Conservation (phyloP, 2,797 vertebrate species). For the Zalophus californianus region DNA sequence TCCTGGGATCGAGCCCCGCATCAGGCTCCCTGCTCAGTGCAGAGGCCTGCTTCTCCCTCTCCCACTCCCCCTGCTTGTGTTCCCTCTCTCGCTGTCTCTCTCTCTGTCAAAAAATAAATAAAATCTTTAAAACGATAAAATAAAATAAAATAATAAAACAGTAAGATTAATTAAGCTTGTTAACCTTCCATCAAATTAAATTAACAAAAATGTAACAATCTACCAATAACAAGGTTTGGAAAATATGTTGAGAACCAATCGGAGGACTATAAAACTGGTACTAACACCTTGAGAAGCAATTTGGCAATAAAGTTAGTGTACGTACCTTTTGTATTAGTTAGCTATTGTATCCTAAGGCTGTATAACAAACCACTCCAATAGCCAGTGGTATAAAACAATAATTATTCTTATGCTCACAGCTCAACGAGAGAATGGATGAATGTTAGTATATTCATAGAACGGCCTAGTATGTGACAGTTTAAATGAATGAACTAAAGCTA, state of each 20-base stretch:
- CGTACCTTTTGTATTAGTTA: not conserved
- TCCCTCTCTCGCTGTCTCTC: too few relatives aligned
- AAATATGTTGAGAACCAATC: not conserved
- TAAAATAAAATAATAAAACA: not conserved
- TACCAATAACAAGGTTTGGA: not conserved
- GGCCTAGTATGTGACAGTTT: not conserved
- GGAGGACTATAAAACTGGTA: not conserved
- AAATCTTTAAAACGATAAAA: too few relatives aligned
- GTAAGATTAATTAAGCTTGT: not conserved
- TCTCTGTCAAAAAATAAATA: too few relatives aligned
- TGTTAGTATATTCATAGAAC: not conserved
- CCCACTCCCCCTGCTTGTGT: too few relatives aligned
- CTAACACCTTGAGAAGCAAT: not conserved
- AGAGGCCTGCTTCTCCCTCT: too few relatives aligned
- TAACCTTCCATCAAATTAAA: not conserved
- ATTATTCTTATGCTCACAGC: not conserved
- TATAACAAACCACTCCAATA: not conserved
- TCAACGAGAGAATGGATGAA: not conserved
- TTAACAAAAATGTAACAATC: not conserved
- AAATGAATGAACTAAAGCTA: constrained; percentile 2
- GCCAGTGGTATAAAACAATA: not conserved
- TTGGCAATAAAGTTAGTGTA: not conserved
- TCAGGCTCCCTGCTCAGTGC: too few relatives aligned
- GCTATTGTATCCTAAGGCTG: not conserved
- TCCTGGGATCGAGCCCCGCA: too few relatives aligned